Conservation (phyloP, 2,797 vertebrate species). For the Petrocephalus sullivani region DNA sequence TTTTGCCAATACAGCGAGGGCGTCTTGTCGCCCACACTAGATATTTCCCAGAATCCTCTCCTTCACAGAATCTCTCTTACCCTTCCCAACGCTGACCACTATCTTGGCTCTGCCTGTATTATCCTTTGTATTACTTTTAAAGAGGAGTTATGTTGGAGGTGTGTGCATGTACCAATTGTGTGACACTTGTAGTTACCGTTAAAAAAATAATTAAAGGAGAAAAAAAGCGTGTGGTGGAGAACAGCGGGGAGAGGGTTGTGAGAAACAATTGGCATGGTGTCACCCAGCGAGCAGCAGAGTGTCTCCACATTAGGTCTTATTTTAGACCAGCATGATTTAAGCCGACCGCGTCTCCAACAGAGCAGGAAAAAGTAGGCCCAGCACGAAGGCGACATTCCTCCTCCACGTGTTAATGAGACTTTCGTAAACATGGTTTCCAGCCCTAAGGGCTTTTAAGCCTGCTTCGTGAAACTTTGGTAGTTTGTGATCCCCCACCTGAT, state of each 20-base stretch:
- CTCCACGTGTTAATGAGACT: background rate
- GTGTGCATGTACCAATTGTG: background rate
- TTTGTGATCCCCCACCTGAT: background rate
- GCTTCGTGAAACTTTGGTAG: background rate
- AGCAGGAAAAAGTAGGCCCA: background rate
- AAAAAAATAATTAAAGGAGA: background rate
- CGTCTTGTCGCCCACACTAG: background rate
- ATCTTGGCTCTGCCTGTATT: background rate
- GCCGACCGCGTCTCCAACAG: background rate
- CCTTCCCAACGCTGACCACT: background rate
- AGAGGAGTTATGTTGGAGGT: background rate
- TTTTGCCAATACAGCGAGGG: background rate
- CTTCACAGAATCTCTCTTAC: background rate
- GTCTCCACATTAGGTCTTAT: background rate
- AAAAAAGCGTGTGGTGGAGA: background rate
- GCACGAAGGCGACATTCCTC: background rate
- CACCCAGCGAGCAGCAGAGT: background rate
- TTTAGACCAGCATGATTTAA: background rate
- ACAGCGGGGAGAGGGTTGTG: background rate
- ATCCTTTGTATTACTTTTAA: background rate
- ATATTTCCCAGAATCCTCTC: background rate
- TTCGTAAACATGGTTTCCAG: background rate
- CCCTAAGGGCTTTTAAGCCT: background rate
- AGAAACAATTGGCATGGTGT: background rate
- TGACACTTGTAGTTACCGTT: background rate